Percentiles rank a stretch among this genome's conserved stretches.
These are phyloP conservation scores for Delia radicum DNA, from an alignment of 1,140 invertebrate genomes.

Conservation along the genomic window DNA sequence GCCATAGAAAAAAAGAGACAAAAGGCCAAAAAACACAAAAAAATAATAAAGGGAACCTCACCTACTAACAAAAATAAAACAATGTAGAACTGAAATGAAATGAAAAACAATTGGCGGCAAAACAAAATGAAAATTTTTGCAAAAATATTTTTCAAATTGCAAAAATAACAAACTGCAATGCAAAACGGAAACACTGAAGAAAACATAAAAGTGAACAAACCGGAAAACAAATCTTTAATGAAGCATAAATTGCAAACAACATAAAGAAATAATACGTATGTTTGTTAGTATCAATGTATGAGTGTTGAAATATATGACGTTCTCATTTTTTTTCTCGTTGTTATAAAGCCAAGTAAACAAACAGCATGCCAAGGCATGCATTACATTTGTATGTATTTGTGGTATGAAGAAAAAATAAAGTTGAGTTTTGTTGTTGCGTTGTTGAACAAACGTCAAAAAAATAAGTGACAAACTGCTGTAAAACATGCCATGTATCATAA, in stretches of 20 bases:
- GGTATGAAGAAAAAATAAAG: not conserved
- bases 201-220: constrained; percentile 22
- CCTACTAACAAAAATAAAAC: not conserved
- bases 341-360: not conserved
- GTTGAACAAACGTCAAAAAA: constrained; percentile 18
- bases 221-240: constrained; percentile 27
- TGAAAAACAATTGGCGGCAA: not conserved
- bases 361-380: not conserved
- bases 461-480: constrained; percentile 23
- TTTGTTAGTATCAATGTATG: not conserved
- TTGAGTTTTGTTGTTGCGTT: not conserved
- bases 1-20: not conserved
- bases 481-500: constrained; percentile 14
- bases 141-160: not conserved
- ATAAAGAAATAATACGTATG: not conserved
- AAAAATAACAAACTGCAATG: not conserved
- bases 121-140: too few relatives aligned
- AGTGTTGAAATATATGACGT: not conserved
- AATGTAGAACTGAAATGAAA: not conserved
- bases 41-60: not conserved
- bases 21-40: not conserved
- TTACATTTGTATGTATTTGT: not conserved
- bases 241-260: constrained; percentile 17
- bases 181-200: not conserved
- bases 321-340: not conserved